Conservation (phyloP, 2,113 vertebrate species). For the Microcebus griseorufus region DNA sequence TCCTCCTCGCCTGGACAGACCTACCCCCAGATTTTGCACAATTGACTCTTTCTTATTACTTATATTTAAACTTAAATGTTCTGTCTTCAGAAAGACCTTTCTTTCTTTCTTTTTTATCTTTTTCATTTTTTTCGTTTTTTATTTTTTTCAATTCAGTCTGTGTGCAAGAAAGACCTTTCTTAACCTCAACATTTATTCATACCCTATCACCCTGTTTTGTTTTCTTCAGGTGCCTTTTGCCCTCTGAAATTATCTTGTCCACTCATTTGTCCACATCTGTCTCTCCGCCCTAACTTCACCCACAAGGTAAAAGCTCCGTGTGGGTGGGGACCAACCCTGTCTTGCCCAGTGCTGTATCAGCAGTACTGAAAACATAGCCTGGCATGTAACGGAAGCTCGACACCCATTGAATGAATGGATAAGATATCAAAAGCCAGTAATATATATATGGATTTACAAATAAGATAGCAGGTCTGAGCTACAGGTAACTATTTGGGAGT, state of each 20-base stretch:
- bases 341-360: not conserved
- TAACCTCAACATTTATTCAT: not conserved
- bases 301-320: not conserved
- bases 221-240: not conserved
- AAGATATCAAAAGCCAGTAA: not conserved
- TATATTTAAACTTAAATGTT: not conserved
- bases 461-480: not conserved
- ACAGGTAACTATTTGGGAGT: not conserved
- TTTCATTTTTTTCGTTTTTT: too few relatives aligned
- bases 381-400: too few relatives aligned
- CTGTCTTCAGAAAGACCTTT: not conserved
- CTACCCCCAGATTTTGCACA: not conserved
- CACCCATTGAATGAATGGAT: not conserved
- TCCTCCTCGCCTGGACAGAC: not conserved
- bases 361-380: not conserved
- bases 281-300: not conserved
- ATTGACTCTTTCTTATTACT: not conserved
- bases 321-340: not conserved
- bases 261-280: not conserved
- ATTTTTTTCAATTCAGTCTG: too few relatives aligned
- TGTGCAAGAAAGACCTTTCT: too few relatives aligned
- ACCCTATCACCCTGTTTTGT: too few relatives aligned
- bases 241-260: not conserved
- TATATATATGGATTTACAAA: not conserved
- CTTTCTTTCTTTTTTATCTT: not conserved